Conservation (phyloP, 2,113 vertebrate species). For the Rutilus rutilus region DNA sequence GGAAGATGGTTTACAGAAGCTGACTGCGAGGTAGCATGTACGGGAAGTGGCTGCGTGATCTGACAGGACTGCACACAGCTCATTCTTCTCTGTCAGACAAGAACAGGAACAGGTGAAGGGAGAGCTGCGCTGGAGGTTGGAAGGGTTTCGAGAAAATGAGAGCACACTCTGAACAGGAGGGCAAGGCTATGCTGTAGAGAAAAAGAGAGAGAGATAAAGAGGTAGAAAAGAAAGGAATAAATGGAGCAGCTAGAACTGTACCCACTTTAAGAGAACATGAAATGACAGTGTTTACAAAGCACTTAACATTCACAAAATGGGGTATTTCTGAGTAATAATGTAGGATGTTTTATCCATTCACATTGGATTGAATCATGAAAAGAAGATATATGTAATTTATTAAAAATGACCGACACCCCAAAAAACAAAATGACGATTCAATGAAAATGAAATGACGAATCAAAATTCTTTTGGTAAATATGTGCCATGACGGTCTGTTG, state of each 20-base stretch:
- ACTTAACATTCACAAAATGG: neutral
- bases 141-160: neutral
- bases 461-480: neutral
- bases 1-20: conserved; percentile 14
- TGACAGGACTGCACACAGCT: conserved; percentile 10
- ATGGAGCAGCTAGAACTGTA: neutral
- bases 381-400: neutral
- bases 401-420: neutral
- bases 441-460: neutral
- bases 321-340: neutral
- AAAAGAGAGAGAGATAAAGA: neutral
- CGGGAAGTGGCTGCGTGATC: conserved; percentile 25
- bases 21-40: conserved; percentile 10
- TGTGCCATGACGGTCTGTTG: neutral
- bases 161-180: neutral
- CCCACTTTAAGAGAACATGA: neutral
- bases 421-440: neutral
- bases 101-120: conserved; percentile 26
- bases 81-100: conserved; percentile 41
- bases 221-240: neutral
- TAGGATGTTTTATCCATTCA: neutral
- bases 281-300: conserved; percentile 4
- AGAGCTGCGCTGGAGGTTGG: neutral
- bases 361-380: neutral
- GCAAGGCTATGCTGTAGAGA: neutral